These are phyloP conservation scores for Mya arenaria DNA, from an alignment of 1,140 invertebrate genomes.

Conservation along the genomic window DNA sequence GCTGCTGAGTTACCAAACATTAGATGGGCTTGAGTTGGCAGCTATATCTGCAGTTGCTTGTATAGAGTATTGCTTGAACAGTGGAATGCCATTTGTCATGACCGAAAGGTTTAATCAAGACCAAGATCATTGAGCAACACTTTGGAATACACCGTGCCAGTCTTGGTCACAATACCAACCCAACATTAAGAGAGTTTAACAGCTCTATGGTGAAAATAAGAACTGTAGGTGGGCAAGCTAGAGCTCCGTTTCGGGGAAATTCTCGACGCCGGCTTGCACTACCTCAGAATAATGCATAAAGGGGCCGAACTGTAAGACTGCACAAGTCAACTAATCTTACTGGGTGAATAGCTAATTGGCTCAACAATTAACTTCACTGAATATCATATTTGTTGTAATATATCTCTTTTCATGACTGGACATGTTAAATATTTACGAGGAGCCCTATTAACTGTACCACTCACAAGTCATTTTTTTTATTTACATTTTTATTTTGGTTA, in stretches of 20 bases:
- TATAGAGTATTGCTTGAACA: not conserved
- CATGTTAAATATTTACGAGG: no score
- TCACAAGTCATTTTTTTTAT: no score
- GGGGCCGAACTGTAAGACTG: no score
- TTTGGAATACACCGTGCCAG: slow-evolving; percentile 10
- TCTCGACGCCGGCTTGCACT: no score
- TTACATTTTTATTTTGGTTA: no score
- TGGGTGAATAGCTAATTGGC: no score
- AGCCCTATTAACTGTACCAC: no score
- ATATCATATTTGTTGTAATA: no score
- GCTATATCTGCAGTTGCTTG: slow-evolving; percentile 30
- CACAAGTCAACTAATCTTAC: no score
- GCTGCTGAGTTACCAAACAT: slow-evolving; percentile 32
- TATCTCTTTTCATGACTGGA: no score
- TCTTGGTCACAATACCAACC: slow-evolving; percentile 4
- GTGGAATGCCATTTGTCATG: slow-evolving; percentile 25
- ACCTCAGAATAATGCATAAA: no score
- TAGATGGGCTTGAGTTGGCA: slow-evolving; percentile 38
- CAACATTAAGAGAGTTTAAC: slow-evolving; percentile 17
- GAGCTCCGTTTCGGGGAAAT: slow-evolving; percentile 11
- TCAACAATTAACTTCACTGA: no score
- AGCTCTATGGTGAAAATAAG: not conserved
- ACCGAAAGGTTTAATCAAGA: slow-evolving; percentile 43
- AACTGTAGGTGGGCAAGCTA: not conserved
- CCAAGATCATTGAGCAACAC: slow-evolving; percentile 43